Conservation (phyloP, 2,797 vertebrate genomes). For the Synanceia verrucosa region DNA sequence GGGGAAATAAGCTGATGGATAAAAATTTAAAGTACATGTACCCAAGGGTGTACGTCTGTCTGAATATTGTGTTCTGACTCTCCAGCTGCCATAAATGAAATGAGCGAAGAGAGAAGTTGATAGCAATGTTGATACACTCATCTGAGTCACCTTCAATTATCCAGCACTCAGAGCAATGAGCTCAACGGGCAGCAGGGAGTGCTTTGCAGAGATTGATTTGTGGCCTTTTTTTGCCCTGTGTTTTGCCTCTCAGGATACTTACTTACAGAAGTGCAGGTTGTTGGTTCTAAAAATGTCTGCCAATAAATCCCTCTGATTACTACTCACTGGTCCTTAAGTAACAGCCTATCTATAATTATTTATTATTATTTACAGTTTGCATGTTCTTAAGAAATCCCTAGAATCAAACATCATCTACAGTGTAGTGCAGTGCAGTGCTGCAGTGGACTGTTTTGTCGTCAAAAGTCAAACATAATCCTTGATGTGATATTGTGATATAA, state of each 20-base stretch:
- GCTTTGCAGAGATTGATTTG: background rate
- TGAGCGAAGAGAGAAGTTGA: background rate
- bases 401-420: background rate
- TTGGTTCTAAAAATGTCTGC: too few relatives aligned
- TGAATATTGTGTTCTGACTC: background rate
- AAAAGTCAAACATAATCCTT: background rate
- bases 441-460: background rate
- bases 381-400: background rate
- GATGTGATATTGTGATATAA: background rate
- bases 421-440: background rate
- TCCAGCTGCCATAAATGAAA: background rate
- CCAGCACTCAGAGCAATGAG: background rate
- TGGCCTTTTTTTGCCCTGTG: background rate
- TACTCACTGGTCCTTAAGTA: background rate
- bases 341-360: too few relatives aligned
- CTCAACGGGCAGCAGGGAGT: background rate
- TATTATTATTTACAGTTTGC: background rate
- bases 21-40: too few relatives aligned
- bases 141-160: slow-evolving; percentile 9
- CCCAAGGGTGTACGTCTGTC: background rate
- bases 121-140: background rate
- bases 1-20: background rate
- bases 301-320: background rate
- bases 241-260: background rate
- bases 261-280: too few relatives aligned